Conservation (phyloP, 1,140 invertebrate species). For the Diprion similis region DNA sequence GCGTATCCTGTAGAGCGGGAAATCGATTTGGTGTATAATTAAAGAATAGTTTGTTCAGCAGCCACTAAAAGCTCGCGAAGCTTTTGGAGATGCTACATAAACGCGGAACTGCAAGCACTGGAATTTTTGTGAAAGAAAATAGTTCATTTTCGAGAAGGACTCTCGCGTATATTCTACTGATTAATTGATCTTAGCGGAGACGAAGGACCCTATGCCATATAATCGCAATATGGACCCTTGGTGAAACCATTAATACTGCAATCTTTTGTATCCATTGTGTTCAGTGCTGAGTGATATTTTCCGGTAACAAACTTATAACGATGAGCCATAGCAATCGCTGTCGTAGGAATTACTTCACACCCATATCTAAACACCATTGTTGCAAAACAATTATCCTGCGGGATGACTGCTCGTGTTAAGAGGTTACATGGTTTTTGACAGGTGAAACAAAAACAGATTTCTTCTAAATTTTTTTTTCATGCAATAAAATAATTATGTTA, state of each 20-base stretch:
- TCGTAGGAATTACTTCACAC: not conserved
- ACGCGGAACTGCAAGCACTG: too few relatives aligned
- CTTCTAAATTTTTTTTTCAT: too few relatives aligned
- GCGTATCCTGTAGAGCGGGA: not conserved
- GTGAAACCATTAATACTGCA: not conserved
- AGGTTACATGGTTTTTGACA: too few relatives aligned
- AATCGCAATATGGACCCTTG: not conserved
- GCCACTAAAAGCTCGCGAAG: too few relatives aligned
- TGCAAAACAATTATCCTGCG: not conserved
- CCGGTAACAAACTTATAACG: not conserved
- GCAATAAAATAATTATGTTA: too few relatives aligned
- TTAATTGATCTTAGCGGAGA: not conserved
- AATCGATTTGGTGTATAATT: not conserved
- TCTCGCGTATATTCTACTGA: too few relatives aligned
- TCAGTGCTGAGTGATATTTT: not conserved
- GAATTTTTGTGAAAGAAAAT: too few relatives aligned
- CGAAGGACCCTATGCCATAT: not conserved
- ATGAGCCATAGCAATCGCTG: not conserved
- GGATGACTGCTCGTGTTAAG: too few relatives aligned
- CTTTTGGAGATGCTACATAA: too few relatives aligned
- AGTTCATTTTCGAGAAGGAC: too few relatives aligned
- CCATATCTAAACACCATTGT: not conserved
- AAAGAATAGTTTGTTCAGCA: not conserved
- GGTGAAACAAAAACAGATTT: too few relatives aligned
- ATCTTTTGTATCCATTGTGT: not conserved